Evolutionary conservation across 2,888 invertebrate species (phyloP), one percentile per base, ranked within the genome.

Genomic region (Hyposoter didymator): DNA sequence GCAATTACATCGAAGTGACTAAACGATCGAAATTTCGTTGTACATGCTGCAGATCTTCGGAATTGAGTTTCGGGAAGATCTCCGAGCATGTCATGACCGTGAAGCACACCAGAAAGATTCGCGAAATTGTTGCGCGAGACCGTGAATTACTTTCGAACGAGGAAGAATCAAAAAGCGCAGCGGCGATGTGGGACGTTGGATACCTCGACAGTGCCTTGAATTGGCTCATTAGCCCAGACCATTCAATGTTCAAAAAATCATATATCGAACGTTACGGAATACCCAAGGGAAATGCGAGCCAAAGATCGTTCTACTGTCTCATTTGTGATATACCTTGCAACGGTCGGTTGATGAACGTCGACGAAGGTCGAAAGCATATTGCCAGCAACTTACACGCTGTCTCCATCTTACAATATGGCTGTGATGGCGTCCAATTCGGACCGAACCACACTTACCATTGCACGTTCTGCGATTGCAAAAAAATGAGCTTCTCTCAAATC

Each of bases 1-100:
- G 79, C 47, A 64, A 80, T 3, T n/a, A 22, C 17, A 52, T 84
- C 43, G 47, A 49, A 6, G 7, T 43, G n/a, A 32, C 59, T 5
- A 2, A 28, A 28, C 0, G n/a, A 28, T 52, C 5, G 28, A 17
- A n/a, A 12, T 17, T 17, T 17, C 19, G n/a, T 19, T 52, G 62
- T 75, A 72, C 14, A 0, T 59, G 59, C 14, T 59, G 59, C 28
- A 6, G 14, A 6, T 1, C 5, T 1, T 1, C 4, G 0, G 4
- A 6, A 1, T 5, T 14, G 28, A 14, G 0, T 22, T 59, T 59
- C 28, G 1, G 0, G 28, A 3, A 28, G 28, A 59, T 59, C 14
- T 14, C 5, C 14, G 28, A 1, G 1, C 59, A 59, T 5, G 28
- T 59, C 5, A 59, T 5, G 3, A 6, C 6, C 59, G 14, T 14